phyloP scores from a whole-genome alignment of 2,888 invertebrate genomes.

The Troilus luridus region DNA sequence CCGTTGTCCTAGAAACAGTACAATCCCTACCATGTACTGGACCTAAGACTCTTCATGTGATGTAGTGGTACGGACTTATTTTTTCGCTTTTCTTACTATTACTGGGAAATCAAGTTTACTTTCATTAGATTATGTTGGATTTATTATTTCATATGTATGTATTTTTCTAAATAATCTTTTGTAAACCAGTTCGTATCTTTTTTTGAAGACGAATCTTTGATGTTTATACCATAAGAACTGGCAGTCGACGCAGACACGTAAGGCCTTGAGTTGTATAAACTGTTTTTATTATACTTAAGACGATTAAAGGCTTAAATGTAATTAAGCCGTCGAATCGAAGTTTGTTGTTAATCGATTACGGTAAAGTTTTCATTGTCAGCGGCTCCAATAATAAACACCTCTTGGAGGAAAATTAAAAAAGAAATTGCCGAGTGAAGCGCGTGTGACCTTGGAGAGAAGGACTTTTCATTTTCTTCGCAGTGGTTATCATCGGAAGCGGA shows the following conservation, averaged over 20 bases:
- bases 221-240: too few relatives aligned
- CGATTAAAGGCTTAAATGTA: background rate
- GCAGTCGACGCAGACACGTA: background rate
- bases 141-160: too few relatives aligned
- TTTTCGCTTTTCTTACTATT: too few relatives aligned
- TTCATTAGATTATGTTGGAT: too few relatives aligned
- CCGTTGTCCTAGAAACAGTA: too few relatives aligned
- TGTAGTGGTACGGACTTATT: too few relatives aligned
- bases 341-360: background rate
- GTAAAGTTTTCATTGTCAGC: background rate
- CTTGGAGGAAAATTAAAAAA: background rate
- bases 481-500: constrained; percentile 10
- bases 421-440: background rate
- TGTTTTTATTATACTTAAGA: background rate
- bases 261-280: background rate
- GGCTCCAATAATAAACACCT: background rate
- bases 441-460: background rate
- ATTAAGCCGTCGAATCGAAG: background rate
- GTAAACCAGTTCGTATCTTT: too few relatives aligned
- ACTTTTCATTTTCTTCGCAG: background rate
- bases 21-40: too few relatives aligned
- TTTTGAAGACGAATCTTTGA: too few relatives aligned
- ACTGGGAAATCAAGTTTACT: too few relatives aligned
- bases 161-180: too few relatives aligned
- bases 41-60: too few relatives aligned